Evolutionary conservation across 2,888 invertebrate genomes (phyloP).

Genomic region (Sminthurides aquaticus): DNA sequence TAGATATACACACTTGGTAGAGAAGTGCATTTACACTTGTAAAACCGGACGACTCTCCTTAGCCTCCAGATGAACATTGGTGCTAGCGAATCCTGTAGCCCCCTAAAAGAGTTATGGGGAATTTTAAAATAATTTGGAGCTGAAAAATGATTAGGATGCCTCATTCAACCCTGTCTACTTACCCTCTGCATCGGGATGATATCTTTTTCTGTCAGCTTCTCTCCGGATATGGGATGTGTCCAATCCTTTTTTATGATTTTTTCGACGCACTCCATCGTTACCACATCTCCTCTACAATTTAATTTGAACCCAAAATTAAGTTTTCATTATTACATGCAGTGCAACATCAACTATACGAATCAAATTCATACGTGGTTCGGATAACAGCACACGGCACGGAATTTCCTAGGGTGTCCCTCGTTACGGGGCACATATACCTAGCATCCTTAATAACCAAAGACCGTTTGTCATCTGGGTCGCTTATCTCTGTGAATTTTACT

Average conservation of each 20-base stretch:
- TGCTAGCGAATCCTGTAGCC: slow-evolving; percentile 86
- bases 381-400: slow-evolving; percentile 90
- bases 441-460: slow-evolving; percentile 81
- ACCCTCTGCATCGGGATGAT: slow-evolving; percentile 85
- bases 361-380: slow-evolving; percentile 64
- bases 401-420: slow-evolving; percentile 90
- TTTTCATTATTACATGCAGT: slow-evolving; percentile 21
- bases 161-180: slow-evolving; percentile 45
- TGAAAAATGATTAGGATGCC: neutral
- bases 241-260: slow-evolving; percentile 93
- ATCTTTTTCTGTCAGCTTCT: slow-evolving; percentile 77
- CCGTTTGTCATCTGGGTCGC: slow-evolving; percentile 77
- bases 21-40: slow-evolving; percentile 51
- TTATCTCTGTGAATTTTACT: slow-evolving; percentile 84
- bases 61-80: slow-evolving; percentile 74
- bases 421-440: slow-evolving; percentile 95
- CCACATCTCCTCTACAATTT: slow-evolving; percentile 75
- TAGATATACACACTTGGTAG: neutral
- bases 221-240: slow-evolving; percentile 85
- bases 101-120: slow-evolving; percentile 56
- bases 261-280: slow-evolving; percentile 93
- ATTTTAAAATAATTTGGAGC: neutral
- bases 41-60: slow-evolving; percentile 74
- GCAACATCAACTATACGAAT: slow-evolving; percentile 2
- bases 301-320: neutral